phyloP scores from a whole-genome alignment of 2,888 invertebrate genomes.

The Volucella inflata region DNA sequence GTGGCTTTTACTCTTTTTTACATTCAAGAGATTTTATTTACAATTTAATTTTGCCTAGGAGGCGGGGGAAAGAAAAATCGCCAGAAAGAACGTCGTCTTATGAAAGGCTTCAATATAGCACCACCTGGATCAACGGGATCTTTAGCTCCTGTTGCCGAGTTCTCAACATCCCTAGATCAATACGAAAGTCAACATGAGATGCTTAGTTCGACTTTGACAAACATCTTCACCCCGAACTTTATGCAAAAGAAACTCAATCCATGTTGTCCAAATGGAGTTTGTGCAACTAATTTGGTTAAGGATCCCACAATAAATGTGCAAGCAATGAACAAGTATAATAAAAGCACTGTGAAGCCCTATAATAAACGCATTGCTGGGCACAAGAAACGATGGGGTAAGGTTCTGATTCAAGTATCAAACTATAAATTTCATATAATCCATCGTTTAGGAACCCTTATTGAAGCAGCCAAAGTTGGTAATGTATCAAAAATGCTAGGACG shows the following conservation, averaged over 20 bases:
- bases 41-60: conserved; percentile 84
- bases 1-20: conserved; percentile 82
- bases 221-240: conserved; percentile 85
- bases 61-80: conserved; percentile 97
- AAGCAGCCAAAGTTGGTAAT: conserved; percentile 92
- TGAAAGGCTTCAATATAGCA: conserved; percentile 97
- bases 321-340: conserved; percentile 81
- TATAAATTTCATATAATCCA: background rate
- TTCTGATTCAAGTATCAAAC: background rate
- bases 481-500: conserved; percentile 92
- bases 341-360: conserved; percentile 81
- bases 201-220: conserved; percentile 89
- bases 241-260: conserved; percentile 81
- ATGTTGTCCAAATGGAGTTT: conserved; percentile 81
- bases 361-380: conserved; percentile 86
- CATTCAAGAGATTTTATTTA: conserved; percentile 57
- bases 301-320: conserved; percentile 75
- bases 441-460: conserved; percentile 88
- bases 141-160: conserved; percentile 91
- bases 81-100: conserved; percentile 94
- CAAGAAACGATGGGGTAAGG: conserved; percentile 89
- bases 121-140: conserved; percentile 87
- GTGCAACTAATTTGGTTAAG: conserved; percentile 69
- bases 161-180: conserved; percentile 89
- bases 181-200: conserved; percentile 86